A percentile compares a stretch with the other conserved stretches of the same genome.
Evolutionary conservation across 1,140 invertebrate genomes (phyloP).

Genomic region (Drosophila parvula): DNA sequence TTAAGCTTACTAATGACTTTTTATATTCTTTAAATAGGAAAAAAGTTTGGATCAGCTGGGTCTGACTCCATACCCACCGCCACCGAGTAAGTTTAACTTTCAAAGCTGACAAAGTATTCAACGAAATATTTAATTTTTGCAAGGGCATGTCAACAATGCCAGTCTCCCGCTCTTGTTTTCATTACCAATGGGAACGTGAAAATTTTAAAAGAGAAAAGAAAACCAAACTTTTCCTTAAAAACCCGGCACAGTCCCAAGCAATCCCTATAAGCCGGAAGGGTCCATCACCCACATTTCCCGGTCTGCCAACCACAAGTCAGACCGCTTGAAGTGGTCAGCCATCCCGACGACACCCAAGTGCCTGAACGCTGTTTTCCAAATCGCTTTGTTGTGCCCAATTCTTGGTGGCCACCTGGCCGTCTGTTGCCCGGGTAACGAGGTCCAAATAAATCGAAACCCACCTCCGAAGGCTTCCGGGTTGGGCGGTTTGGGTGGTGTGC

Average conservation of each 20-base stretch:
- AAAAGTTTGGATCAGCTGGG: no score
- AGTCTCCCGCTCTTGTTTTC: conserved; percentile 1
- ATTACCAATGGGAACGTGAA: conserved; percentile 1
- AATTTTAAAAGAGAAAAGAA: neutral
- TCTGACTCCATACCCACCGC: no score
- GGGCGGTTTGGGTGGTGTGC: conserved; percentile 16
- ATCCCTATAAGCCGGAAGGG: conserved; percentile 1
- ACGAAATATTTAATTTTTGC: conserved; percentile 4
- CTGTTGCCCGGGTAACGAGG: conserved; percentile 38
- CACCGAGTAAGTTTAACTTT: neutral
- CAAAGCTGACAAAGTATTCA: neutral
- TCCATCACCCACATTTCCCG: neutral
- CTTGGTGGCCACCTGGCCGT: conserved; percentile 22
- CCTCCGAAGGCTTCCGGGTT: conserved; percentile 1
- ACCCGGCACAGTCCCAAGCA: conserved; percentile 1
- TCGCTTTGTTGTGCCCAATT: conserved; percentile 43
- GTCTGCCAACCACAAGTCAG: conserved; percentile 17
- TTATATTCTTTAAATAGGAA: no score
- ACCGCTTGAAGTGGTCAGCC: neutral
- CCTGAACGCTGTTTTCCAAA: conserved; percentile 11
- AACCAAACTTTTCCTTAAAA: neutral
- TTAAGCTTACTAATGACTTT: no score
- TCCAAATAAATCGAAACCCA: conserved; percentile 44
- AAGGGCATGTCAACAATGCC: conserved; percentile 1
- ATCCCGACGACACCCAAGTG: conserved; percentile 5